These are phyloP conservation scores for Ondatra zibethicus DNA, from an alignment of 2,113 vertebrate genomes.

Conservation along the genomic window DNA sequence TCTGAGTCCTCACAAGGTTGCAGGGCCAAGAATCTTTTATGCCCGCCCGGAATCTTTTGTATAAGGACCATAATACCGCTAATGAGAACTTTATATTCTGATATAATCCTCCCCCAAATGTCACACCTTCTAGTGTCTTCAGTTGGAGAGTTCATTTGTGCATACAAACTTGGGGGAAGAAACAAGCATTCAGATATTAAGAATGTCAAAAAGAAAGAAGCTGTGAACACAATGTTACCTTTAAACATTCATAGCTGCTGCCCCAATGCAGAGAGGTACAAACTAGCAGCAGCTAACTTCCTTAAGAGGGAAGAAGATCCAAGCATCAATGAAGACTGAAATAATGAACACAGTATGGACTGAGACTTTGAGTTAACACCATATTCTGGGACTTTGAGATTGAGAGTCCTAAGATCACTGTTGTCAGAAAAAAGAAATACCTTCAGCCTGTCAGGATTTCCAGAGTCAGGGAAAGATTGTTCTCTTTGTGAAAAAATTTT, in stretches of 20 bases:
- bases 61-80: not conserved
- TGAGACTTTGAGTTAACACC: slow-evolving; percentile 4
- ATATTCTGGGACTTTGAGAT: not conserved
- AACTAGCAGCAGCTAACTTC: not conserved
- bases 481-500: not conserved
- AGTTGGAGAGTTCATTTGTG: not conserved
- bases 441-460: not conserved
- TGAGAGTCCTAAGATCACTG: not conserved
- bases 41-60: not conserved
- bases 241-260: not conserved
- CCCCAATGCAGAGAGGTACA: not conserved
- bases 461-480: not conserved
- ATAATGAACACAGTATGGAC: not conserved
- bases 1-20: not conserved
- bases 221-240: not conserved
- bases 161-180: not conserved
- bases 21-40: not conserved
- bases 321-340: not conserved
- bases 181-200: not conserved
- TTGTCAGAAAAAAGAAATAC: not conserved
- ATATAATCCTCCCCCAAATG: not conserved
- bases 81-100: not conserved
- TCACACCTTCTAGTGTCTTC: not conserved
- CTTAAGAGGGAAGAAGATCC: not conserved
- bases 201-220: not conserved